Conservation (phyloP, 2,113 vertebrate species). For the Lophochroa leadbeateri region DNA sequence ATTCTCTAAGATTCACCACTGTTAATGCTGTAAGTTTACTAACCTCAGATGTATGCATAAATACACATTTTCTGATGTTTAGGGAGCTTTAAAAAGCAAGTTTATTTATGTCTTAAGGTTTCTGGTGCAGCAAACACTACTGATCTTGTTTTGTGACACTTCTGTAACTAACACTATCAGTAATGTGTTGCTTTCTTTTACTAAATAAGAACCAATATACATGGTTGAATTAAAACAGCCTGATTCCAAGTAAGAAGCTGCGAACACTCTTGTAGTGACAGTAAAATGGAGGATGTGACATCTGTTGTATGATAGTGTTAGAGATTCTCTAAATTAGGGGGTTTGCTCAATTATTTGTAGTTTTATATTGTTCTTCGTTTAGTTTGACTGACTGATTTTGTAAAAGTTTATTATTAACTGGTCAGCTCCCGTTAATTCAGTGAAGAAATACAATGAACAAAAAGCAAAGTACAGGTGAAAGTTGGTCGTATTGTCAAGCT, state of each 20-base stretch:
- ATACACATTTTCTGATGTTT: background rate
- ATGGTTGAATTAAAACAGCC: background rate
- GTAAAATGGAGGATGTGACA: background rate
- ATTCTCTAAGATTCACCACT: background rate
- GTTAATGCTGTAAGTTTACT: background rate
- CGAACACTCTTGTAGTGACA: background rate
- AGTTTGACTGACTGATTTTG: background rate
- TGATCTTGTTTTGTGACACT: background rate
- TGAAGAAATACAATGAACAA: background rate
- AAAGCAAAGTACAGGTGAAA: background rate
- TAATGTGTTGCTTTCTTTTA: background rate
- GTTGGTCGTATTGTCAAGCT: background rate
- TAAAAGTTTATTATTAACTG: background rate
- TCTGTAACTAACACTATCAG: background rate
- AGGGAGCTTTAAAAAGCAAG: background rate
- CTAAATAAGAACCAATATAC: accelerated
- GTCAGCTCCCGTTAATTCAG: background rate
- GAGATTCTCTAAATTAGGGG: background rate
- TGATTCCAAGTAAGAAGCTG: background rate
- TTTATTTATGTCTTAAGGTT: background rate
- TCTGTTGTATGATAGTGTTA: background rate
- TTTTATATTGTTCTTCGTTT: background rate
- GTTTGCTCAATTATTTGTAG: background rate
- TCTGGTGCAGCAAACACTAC: accelerated
- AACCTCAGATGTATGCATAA: accelerated